A percentile compares a stretch with the other conserved stretches of the same genome.
phyloP scores from a whole-genome alignment of 2,797 vertebrate species.

The Neoniphon sammara region DNA sequence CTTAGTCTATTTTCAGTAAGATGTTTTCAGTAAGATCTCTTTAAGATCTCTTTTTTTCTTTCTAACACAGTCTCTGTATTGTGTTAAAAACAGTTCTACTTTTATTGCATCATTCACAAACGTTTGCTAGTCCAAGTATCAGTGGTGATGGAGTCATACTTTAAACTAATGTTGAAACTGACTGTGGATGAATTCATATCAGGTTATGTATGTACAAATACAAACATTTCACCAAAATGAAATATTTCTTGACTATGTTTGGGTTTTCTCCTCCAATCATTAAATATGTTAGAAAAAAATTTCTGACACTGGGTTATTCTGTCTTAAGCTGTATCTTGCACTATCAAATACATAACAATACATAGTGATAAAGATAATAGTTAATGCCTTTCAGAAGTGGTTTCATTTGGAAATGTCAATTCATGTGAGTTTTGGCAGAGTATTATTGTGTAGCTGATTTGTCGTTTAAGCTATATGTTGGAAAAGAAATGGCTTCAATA shows the following conservation, averaged over 20 bases:
- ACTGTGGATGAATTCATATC: neutral
- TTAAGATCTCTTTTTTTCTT: too few relatives aligned
- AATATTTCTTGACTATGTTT: neutral
- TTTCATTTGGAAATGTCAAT: neutral
- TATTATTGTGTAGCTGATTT: neutral
- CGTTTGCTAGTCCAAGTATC: neutral
- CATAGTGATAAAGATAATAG: conserved; percentile 1
- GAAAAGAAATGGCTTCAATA: conserved; percentile 31
- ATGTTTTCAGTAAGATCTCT: too few relatives aligned
- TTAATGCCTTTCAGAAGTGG: neutral
- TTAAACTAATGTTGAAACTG: neutral
- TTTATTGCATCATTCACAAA: neutral
- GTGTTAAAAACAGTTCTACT: too few relatives aligned
- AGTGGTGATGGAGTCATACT: neutral
- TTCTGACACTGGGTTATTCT: too few relatives aligned
- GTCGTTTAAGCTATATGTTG: conserved; percentile 6
- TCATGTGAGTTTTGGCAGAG: neutral
- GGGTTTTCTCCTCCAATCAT: neutral
- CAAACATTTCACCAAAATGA: neutral
- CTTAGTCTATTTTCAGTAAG: too few relatives aligned
- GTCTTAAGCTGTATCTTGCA: too few relatives aligned
- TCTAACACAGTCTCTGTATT: too few relatives aligned
- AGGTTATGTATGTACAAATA: neutral
- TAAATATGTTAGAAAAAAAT: neutral
- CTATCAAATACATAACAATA: too few relatives aligned